Percentiles rank a stretch among this genome's conserved stretches.
phyloP scores from a whole-genome alignment of 2,113 vertebrate species.

The Propithecus coquereli region DNA sequence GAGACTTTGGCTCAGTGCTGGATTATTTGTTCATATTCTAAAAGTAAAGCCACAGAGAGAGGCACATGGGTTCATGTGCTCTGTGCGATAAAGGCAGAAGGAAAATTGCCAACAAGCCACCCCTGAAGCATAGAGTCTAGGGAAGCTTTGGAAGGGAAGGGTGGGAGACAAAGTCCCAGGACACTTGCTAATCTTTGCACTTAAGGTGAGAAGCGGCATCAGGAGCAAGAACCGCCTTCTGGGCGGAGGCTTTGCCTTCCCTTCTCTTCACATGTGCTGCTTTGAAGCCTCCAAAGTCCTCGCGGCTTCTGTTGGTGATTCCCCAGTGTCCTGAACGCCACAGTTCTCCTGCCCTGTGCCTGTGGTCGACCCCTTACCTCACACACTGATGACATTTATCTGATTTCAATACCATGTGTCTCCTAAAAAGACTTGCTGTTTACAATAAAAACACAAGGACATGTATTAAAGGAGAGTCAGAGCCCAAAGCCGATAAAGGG shows the following conservation, averaged over 20 bases:
- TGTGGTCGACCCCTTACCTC: neutral
- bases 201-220: neutral
- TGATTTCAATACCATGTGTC: neutral
- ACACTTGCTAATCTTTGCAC: neutral
- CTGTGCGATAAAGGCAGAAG: neutral
- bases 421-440: neutral
- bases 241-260: neutral
- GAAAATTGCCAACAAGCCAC: neutral
- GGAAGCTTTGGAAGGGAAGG: neutral
- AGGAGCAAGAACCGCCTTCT: neutral
- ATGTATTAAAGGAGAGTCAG: neutral
- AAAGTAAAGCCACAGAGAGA: neutral
- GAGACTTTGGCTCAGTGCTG: neutral
- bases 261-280: neutral
- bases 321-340: neutral
- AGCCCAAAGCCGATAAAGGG: neutral
- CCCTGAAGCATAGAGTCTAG: neutral
- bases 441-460: neutral
- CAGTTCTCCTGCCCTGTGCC: neutral
- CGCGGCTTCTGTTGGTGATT: neutral
- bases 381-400: neutral
- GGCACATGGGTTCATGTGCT: rapidly evolving
- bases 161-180: neutral
- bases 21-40: neutral
- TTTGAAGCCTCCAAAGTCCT: neutral